phyloP scores from a whole-genome alignment of 1,140 invertebrate genomes.

The Microplitis demolitor region DNA sequence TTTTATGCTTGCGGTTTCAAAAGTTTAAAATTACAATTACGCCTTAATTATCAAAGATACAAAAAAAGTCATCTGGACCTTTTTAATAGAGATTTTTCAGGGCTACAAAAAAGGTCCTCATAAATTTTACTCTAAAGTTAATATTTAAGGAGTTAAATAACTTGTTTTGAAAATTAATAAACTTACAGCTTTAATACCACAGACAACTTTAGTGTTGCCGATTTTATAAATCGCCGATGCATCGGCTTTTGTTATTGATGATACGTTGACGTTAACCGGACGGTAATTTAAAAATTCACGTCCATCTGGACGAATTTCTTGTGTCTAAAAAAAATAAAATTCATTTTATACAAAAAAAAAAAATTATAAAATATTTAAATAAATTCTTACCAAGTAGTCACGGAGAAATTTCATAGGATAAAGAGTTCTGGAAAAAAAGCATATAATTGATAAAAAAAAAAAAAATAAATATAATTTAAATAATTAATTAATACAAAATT shows the following conservation, averaged over 20 bases:
- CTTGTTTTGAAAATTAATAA: slow-evolving; percentile 1
- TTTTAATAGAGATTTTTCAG: no score
- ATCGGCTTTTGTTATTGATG: slow-evolving; percentile 72
- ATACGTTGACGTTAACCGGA: slow-evolving; percentile 65
- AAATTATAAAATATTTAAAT: no score
- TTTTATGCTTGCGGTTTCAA: no score
- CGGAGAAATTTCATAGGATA: slow-evolving; percentile 69
- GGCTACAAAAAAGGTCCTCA: no score
- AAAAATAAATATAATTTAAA: neutral
- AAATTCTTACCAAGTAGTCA: slow-evolving; percentile 62
- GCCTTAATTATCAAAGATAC: no score
- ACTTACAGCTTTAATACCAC: slow-evolving; percentile 79
- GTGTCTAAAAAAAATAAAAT: slow-evolving; percentile 49
- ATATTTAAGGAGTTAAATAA: no score
- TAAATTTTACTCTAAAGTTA: no score
- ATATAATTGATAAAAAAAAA: neutral
- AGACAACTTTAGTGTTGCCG: slow-evolving; percentile 74
- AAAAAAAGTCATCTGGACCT: no score
- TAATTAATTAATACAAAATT: neutral
- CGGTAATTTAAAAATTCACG: slow-evolving; percentile 68
- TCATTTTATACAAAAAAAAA: neutral
- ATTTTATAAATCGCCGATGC: slow-evolving; percentile 75
- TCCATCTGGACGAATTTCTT: slow-evolving; percentile 69
- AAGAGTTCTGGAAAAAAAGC: slow-evolving; percentile 61
- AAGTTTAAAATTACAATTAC: no score